These are phyloP conservation scores for Solenodon paradoxus DNA, from an alignment of 2,113 vertebrate species.

Conservation along the genomic window DNA sequence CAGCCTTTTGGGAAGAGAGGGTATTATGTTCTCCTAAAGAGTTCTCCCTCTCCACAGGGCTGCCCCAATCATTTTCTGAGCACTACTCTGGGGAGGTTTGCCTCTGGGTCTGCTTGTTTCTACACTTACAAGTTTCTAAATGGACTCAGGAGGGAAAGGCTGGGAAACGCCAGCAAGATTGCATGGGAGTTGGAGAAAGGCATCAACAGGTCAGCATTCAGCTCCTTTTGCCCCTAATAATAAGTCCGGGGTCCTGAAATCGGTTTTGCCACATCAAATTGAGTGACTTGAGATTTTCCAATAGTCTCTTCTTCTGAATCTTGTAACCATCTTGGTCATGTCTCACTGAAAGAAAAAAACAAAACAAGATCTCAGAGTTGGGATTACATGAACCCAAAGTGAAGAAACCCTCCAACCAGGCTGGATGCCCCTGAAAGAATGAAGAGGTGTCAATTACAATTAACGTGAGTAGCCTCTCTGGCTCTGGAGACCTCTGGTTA, in stretches of 20 bases:
- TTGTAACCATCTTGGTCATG: conserved; percentile 2
- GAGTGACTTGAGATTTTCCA: conserved; percentile 25
- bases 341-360: conserved; percentile 38
- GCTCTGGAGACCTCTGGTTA: conserved; percentile 79
- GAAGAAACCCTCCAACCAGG: conserved; percentile 47
- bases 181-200: neutral
- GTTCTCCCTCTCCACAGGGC: neutral
- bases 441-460: conserved; percentile 81
- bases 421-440: conserved; percentile 76
- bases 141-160: conserved; percentile 1
- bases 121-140: conserved; percentile 30
- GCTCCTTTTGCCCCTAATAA: neutral
- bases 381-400: conserved; percentile 66
- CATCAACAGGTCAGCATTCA: neutral
- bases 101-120: conserved; percentile 49
- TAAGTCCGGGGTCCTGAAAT: neutral
- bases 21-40: neutral
- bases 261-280: neutral
- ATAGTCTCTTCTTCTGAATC: conserved; percentile 20
- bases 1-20: neutral
- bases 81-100: neutral
- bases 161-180: neutral
- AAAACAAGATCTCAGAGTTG: conserved; percentile 42
- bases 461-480: conserved; percentile 78
- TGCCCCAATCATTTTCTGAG: neutral